Conservation (phyloP, 2,888 invertebrate genomes). For the Lymantria dispar region DNA sequence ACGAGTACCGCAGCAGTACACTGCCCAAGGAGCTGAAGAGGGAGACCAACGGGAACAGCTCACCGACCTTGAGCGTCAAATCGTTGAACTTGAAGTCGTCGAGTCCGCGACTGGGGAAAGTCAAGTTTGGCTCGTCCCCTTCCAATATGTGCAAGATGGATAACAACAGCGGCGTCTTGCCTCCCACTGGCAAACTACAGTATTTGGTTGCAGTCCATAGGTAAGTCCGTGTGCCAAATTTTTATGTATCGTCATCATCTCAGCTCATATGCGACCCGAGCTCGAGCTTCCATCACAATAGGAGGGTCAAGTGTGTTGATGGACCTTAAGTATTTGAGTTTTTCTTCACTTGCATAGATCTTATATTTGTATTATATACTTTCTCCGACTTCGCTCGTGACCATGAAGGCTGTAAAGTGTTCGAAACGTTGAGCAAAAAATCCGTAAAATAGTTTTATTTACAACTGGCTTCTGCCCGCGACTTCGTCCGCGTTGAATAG, state of each 20-base stretch:
- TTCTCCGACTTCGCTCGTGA: too few relatives aligned
- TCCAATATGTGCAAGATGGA: slow-evolving; percentile 51
- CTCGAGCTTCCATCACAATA: too few relatives aligned
- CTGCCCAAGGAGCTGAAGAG: slow-evolving; percentile 40
- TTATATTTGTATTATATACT: too few relatives aligned
- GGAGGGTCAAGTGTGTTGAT: too few relatives aligned
- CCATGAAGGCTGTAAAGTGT: too few relatives aligned
- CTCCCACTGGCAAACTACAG: slow-evolving; percentile 43
- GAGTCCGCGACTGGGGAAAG: slow-evolving; percentile 38
- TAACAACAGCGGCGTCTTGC: slow-evolving; percentile 17
- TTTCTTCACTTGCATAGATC: too few relatives aligned
- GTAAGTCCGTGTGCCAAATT: slow-evolving; percentile 31
- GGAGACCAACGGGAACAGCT: slow-evolving; percentile 28
- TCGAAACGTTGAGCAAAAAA: too few relatives aligned
- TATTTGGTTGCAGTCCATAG: slow-evolving; percentile 91
- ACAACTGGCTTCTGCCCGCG: too few relatives aligned
- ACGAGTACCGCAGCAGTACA: slow-evolving; percentile 35
- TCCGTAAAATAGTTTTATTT: too few relatives aligned
- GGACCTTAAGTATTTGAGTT: too few relatives aligned
- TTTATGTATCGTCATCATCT: not conserved
- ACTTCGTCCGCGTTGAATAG: too few relatives aligned
- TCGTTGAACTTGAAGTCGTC: slow-evolving; percentile 47
- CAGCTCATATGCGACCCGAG: slow-evolving; percentile 34
- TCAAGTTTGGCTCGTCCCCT: slow-evolving; percentile 57
- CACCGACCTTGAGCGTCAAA: slow-evolving; percentile 54